Base-by-base conservation (phyloP, 1,140 invertebrate genomes). In the Dendrolimus kikuchii region DNA sequence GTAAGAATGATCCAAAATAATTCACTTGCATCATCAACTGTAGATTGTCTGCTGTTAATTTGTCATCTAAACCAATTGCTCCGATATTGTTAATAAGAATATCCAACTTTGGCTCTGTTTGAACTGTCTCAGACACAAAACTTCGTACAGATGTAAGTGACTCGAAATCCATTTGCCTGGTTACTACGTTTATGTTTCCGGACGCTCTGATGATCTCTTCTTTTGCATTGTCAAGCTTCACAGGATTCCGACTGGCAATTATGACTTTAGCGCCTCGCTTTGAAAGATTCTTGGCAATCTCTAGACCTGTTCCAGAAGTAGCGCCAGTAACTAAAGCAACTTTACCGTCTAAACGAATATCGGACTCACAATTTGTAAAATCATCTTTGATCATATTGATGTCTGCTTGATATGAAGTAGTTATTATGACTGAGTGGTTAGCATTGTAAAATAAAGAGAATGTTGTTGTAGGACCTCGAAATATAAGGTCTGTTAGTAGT, bases 271-370 rank as follows among this genome's bases (percentile, higher is more conserved):
- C 95, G 2, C 95, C 95, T 80, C 94, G 92, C 47, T 91, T 87
- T 9, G 94, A 93, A 49, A 97, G 86, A 49, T 94, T 91, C 71
- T 90, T 90, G 5, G 94, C 95, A 39, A 93, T 94, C 88, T 96
- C 94, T 78, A 90, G 93, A 45, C 95, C 88, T 36, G 81, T 87
- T 5, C 88, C 87, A 49, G 93, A 92, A 57, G 94, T 98, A 38
- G 94, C 95, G 7, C 96, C 96, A 6, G 96, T 98, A 7, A 98
- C 91, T 8, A 98, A 89, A 0, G 96, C 94, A 4, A 94, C 95
- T 89, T 97, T 96, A 4, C 95, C 95, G 48, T 94, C 86, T 89
- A 96, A 91, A 69, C 88, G 91, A 5, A 78, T 66, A 48, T 68
- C 47, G 6, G 68, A 76, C 5, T 76, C 71, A 64, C 81, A 86